Evolutionary conservation across 2,888 invertebrate species (phyloP).

Genomic region (Conistra vaccinii): DNA sequence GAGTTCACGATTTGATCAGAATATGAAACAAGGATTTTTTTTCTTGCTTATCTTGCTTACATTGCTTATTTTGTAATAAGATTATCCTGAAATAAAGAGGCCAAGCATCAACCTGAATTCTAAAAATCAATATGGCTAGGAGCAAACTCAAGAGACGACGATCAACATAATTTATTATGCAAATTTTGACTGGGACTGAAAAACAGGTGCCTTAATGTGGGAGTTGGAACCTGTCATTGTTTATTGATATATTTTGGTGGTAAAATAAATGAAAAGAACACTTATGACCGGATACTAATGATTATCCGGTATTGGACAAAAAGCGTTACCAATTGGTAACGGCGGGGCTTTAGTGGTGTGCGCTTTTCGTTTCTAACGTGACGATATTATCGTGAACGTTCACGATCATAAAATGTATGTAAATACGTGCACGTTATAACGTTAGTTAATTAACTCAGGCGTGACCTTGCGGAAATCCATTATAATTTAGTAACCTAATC

Average conservation of each 20-base stretch:
- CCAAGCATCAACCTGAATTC: slow-evolving; percentile 49
- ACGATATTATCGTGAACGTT: background rate
- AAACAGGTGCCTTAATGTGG: slow-evolving; percentile 59
- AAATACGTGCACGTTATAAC: background rate
- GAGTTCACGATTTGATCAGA: slow-evolving; percentile 61
- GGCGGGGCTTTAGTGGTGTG: too few relatives aligned
- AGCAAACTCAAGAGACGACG: slow-evolving; percentile 58
- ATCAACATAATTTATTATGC: slow-evolving; percentile 72
- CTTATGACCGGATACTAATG: background rate
- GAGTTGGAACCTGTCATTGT: slow-evolving; percentile 21
- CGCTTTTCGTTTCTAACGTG: background rate
- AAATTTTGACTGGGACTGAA: slow-evolving; percentile 66
- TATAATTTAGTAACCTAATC: too few relatives aligned
- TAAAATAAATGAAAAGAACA: background rate
- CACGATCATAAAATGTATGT: background rate
- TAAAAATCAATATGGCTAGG: slow-evolving; percentile 68
- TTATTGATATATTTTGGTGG: slow-evolving; percentile 17
- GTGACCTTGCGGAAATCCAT: too few relatives aligned
- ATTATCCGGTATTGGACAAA: too few relatives aligned
- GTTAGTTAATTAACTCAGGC: too few relatives aligned
- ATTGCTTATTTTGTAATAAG: slow-evolving; percentile 57
- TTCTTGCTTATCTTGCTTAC: slow-evolving; percentile 59
- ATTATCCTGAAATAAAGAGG: slow-evolving; percentile 56
- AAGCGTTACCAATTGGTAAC: too few relatives aligned
- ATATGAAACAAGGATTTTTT: slow-evolving; percentile 60